A percentile compares a stretch with the other conserved stretches of the same genome.
Evolutionary conservation across 1,140 invertebrate species (phyloP).

Genomic region (Ceratoteleas bidentatus): DNA sequence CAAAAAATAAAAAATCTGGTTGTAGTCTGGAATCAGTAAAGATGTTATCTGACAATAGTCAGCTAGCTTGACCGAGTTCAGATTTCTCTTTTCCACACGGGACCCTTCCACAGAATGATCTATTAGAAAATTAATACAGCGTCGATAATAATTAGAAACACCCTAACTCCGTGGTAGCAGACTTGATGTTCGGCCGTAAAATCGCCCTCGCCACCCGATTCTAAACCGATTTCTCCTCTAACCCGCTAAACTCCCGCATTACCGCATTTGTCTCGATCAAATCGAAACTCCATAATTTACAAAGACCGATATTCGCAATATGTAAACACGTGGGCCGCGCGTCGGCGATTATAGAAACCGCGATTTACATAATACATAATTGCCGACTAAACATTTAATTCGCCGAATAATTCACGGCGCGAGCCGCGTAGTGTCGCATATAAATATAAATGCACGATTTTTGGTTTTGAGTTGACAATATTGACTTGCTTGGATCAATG

Average conservation of each 20-base stretch:
- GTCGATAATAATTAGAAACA: no score
- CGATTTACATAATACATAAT: conserved; percentile 32
- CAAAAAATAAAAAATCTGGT: no score
- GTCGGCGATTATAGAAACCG: conserved; percentile 20
- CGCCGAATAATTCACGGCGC: conserved; percentile 7
- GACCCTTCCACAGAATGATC: no score
- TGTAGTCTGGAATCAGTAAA: no score
- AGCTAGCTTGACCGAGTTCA: no score
- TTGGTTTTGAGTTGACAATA: conserved; percentile 63
- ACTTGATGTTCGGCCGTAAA: no score
- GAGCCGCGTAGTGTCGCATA: background rate
- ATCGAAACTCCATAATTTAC: conserved; percentile 37
- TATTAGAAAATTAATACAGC: no score
- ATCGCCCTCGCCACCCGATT: no score
- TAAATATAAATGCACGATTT: conserved; percentile 35
- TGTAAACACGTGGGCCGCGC: conserved; percentile 25
- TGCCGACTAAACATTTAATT: conserved; percentile 24
- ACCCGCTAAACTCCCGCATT: background rate
- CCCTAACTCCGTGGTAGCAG: no score
- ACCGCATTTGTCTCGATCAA: conserved; percentile 24
- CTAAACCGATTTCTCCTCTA: no score
- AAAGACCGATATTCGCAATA: conserved; percentile 26
- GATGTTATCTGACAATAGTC: no score
- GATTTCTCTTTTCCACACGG: no score
- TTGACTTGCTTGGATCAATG: conserved; percentile 59